Evolutionary conservation across 2,113 vertebrate species (phyloP).

Genomic region (Oreotragus oreotragus): DNA sequence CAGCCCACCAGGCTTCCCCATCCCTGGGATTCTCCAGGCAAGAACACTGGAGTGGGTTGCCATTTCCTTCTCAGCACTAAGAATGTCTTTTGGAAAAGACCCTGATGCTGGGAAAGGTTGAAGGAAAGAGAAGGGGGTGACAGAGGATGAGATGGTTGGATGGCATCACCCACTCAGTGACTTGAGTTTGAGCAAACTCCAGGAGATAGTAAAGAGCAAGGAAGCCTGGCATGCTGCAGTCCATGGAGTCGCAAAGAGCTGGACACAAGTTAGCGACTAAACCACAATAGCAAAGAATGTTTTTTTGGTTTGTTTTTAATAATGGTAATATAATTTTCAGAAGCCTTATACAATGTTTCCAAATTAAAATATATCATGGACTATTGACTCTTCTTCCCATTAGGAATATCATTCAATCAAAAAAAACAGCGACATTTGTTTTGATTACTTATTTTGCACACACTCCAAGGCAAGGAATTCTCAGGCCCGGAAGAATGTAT

Average conservation of each 20-base stretch:
- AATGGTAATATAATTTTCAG: neutral
- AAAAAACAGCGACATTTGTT: neutral
- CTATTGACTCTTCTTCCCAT: neutral
- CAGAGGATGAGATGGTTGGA: neutral
- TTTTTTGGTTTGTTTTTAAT: neutral
- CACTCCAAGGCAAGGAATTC: neutral
- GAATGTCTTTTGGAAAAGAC: neutral
- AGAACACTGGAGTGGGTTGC: too few relatives aligned
- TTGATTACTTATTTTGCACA: neutral
- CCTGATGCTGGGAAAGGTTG: neutral
- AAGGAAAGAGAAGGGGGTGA: neutral
- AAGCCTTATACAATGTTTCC: neutral
- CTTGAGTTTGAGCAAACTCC: neutral
- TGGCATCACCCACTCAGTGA: neutral
- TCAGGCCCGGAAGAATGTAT: neutral
- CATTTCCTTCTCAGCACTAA: neutral
- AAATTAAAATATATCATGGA: neutral
- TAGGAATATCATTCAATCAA: neutral
- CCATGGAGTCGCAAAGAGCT: neutral
- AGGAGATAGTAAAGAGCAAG: neutral
- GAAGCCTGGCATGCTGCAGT: neutral
- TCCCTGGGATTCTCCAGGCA: too few relatives aligned
- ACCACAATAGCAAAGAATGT: neutral
- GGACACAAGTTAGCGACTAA: neutral
- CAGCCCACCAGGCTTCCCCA: too few relatives aligned